Evolutionary conservation across 1,140 invertebrate species (phyloP).

Genomic region (Cydia pomonella): DNA sequence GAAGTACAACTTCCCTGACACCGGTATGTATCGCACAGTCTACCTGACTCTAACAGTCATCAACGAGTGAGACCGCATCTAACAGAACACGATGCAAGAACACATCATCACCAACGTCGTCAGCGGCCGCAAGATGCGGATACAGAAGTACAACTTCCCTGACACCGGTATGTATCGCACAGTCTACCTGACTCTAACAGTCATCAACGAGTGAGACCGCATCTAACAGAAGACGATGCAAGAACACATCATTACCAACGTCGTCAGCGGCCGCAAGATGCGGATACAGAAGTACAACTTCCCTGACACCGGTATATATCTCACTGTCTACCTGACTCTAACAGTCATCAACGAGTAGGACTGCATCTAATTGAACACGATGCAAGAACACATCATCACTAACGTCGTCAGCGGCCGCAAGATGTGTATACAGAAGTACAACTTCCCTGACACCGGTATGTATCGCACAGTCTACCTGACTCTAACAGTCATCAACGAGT

Average conservation of each 20-base stretch:
- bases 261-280: constrained; percentile 95
- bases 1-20: constrained; percentile 97
- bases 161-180: constrained; percentile 85
- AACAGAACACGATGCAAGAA: constrained; percentile 95
- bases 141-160: constrained; percentile 96
- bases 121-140: constrained; percentile 93
- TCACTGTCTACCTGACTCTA: constrained; percentile 56
- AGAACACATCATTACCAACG: constrained; percentile 95
- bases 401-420: constrained; percentile 95
- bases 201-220: constrained; percentile 94
- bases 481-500: constrained; percentile 85
- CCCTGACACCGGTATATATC: constrained; percentile 88
- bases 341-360: constrained; percentile 94
- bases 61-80: constrained; percentile 95
- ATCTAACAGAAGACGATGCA: constrained; percentile 96
- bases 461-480: not conserved
- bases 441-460: constrained; percentile 93
- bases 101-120: constrained; percentile 96
- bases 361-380: constrained; percentile 95
- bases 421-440: constrained; percentile 96
- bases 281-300: constrained; percentile 96
- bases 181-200: constrained; percentile 69
- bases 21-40: constrained; percentile 77
- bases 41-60: constrained; percentile 79
- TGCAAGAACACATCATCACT: constrained; percentile 95